Evolutionary conservation across 2,888 invertebrate genomes (phyloP).

Genomic region (Aspidiotus rigidus): DNA sequence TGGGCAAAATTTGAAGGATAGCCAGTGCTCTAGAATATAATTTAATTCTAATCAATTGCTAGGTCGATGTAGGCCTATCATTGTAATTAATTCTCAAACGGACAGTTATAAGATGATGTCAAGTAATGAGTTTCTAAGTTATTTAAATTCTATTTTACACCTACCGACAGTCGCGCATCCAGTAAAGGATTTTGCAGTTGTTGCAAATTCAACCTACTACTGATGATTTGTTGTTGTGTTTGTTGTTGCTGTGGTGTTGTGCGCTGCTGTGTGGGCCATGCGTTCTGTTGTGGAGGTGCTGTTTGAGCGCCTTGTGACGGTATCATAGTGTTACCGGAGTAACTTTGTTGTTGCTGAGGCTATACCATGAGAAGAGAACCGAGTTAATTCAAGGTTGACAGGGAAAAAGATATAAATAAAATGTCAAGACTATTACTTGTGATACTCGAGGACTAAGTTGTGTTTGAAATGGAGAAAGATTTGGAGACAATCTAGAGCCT

Average conservation of each 20-base stretch:
- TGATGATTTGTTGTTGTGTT: constrained; percentile 41
- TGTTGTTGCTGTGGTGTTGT: constrained; percentile 45
- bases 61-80: too few relatives aligned
- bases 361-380: not conserved
- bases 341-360: constrained; percentile 34
- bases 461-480: constrained; percentile 46
- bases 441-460: constrained; percentile 50
- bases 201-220: constrained; percentile 54
- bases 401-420: not conserved
- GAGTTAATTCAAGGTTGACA: not conserved
- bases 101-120: too few relatives aligned
- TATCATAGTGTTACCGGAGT: constrained; percentile 20
- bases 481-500: constrained; percentile 49
- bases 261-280: constrained; percentile 42
- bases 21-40: constrained; percentile 6
- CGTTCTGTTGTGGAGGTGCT: constrained; percentile 38
- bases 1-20: constrained; percentile 37
- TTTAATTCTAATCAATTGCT: too few relatives aligned
- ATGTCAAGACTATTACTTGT: constrained; percentile 42
- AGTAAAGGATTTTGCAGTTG: constrained; percentile 82
- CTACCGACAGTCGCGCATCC: constrained; percentile 71
- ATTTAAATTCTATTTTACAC: constrained; percentile 40
- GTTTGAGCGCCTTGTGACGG: constrained; percentile 24
- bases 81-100: too few relatives aligned
- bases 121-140: too few relatives aligned